A percentile compares a stretch with the other conserved stretches of the same genome.
phyloP scores from a whole-genome alignment of 1,140 invertebrate species.

The Drosophila sp. region DNA sequence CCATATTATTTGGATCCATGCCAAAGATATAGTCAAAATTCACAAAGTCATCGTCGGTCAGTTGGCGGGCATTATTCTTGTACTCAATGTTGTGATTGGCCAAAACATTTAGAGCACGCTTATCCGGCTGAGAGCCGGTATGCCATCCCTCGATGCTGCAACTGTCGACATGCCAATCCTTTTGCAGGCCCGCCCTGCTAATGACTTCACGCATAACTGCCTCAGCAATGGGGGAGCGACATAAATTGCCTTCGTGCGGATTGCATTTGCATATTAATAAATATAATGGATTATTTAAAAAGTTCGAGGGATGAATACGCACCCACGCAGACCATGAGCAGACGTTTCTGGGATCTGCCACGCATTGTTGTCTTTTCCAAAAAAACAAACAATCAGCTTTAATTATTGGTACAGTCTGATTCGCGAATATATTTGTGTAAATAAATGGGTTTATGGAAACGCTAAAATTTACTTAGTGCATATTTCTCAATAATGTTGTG shows the following conservation, averaged over 20 bases:
- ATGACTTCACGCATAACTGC: slow-evolving; percentile 93
- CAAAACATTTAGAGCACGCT: slow-evolving; percentile 88
- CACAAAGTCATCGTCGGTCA: slow-evolving; percentile 88
- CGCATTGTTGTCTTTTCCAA: slow-evolving; percentile 11
- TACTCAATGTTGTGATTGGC: slow-evolving; percentile 88
- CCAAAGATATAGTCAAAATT: slow-evolving; percentile 93
- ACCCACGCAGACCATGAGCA: slow-evolving; percentile 85
- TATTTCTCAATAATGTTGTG: neutral
- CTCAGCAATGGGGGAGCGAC: slow-evolving; percentile 96
- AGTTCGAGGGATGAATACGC: slow-evolving; percentile 35
- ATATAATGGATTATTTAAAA: slow-evolving; percentile 12
- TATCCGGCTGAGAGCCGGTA: slow-evolving; percentile 90
- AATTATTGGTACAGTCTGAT: slow-evolving; percentile 3
- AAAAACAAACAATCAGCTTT: neutral
- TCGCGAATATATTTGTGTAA: neutral
- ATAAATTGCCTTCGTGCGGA: slow-evolving; percentile 90
- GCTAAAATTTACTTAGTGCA: neutral
- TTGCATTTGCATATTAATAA: slow-evolving; percentile 32
- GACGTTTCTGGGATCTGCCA: slow-evolving; percentile 18
- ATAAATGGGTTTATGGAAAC: neutral
- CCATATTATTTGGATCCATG: slow-evolving; percentile 93
- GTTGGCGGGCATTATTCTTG: slow-evolving; percentile 88
- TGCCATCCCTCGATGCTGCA: slow-evolving; percentile 93
- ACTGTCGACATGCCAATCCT: slow-evolving; percentile 93
- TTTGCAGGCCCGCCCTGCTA: slow-evolving; percentile 85